A percentile compares a stretch with the other conserved stretches of the same genome.
phyloP scores from a whole-genome alignment of 2,888 invertebrate species.

The Eupithecia exiguata region DNA sequence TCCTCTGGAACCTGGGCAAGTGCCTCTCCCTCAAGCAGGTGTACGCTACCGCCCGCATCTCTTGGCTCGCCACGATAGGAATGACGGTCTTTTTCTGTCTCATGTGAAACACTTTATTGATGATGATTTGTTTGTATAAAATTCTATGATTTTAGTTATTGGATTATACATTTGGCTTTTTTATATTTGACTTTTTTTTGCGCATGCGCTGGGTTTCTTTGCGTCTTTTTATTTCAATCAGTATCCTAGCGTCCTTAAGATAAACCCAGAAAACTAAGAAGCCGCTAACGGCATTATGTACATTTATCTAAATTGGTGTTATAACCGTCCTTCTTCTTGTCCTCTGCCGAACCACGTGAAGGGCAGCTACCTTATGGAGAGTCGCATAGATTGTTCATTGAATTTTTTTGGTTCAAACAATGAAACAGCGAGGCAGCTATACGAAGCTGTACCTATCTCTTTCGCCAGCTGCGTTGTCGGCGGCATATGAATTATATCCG shows the following conservation, averaged over 20 bases:
- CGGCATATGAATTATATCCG: too few species aligned
- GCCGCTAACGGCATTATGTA: too few species aligned
- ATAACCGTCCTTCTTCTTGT: too few species aligned
- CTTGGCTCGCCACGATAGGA: slow-evolving; percentile 47
- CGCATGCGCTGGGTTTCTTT: neutral
- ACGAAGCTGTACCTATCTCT: too few species aligned
- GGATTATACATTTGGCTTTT: neutral
- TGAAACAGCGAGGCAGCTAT: too few species aligned
- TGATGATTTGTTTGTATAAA: neutral
- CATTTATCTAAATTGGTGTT: too few species aligned
- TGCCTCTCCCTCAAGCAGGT: slow-evolving; percentile 56
- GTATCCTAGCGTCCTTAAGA: neutral
- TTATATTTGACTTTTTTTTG: neutral
- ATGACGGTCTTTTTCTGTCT: slow-evolving; percentile 52
- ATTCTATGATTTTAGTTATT: neutral
- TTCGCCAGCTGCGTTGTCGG: too few species aligned
- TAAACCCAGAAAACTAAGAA: too few species aligned
- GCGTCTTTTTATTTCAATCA: neutral
- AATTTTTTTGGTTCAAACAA: too few species aligned
- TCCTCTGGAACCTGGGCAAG: slow-evolving; percentile 61
- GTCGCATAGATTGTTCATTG: too few species aligned
- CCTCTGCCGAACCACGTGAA: too few species aligned
- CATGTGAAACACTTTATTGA: slow-evolving; percentile 21
- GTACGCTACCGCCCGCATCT: slow-evolving; percentile 51
- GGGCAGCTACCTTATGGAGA: too few species aligned